phyloP scores from a whole-genome alignment of 2,797 vertebrate genomes.

The Mus caroli region DNA sequence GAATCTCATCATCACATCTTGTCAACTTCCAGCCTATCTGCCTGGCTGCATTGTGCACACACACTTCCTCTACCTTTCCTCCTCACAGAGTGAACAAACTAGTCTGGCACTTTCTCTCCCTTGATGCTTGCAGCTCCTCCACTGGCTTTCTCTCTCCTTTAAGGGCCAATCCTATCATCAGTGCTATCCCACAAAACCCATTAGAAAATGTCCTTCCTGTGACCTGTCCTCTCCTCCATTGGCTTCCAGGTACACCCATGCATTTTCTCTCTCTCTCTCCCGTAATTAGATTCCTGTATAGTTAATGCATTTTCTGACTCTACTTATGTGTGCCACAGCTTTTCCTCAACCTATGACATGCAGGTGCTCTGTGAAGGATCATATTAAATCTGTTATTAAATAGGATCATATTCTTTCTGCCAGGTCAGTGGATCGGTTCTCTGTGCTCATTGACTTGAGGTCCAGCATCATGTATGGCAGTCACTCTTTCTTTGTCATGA shows the following conservation, averaged over 20 bases:
- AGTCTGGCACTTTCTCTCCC: not conserved
- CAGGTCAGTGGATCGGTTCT: fast-evolving
- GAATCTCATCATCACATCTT: fast-evolving
- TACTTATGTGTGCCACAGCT: not conserved
- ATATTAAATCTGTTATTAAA: not conserved
- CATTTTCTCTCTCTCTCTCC: not conserved
- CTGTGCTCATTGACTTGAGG: not conserved
- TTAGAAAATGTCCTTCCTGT: not conserved
- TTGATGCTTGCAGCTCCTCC: not conserved
- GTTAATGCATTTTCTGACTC: not conserved
- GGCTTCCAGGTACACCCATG: no score
- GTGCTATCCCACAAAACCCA: not conserved
- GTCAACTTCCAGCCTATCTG: not conserved
- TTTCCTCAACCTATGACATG: not conserved
- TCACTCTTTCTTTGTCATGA: no score
- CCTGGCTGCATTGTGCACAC: no score
- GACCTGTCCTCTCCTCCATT: not conserved
- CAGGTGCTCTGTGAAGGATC: not conserved
- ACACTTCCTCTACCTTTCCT: not conserved
- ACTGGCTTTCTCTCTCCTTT: not conserved
- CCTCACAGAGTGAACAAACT: not conserved
- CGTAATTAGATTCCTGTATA: not conserved
- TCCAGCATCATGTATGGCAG: not conserved
- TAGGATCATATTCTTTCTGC: not conserved
- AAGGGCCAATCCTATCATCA: not conserved